phyloP scores from a whole-genome alignment of 2,888 invertebrate genomes.

The Drosophila yooni region DNA sequence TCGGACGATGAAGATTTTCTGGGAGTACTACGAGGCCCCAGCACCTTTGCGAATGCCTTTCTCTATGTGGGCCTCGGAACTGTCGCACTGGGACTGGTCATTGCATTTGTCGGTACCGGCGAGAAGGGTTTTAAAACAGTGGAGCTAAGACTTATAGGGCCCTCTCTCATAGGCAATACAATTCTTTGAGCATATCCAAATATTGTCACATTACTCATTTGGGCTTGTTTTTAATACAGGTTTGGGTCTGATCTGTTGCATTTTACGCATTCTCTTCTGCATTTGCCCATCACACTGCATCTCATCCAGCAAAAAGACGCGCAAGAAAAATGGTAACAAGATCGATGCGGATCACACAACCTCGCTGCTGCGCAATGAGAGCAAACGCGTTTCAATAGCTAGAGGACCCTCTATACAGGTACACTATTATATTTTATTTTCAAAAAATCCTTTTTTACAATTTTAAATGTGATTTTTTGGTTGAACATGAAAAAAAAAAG shows the following conservation, averaged over 20 bases:
- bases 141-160: constrained; percentile 94
- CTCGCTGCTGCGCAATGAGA: constrained; percentile 84
- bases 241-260: constrained; percentile 92
- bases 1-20: constrained; percentile 91
- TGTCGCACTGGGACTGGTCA: constrained; percentile 93
- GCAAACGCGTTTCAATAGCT: constrained; percentile 85
- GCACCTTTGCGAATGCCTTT: constrained; percentile 93
- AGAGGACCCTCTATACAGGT: constrained; percentile 83
- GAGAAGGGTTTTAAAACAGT: constrained; percentile 95
- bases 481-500: background rate
- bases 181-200: background rate
- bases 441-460: background rate
- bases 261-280: constrained; percentile 93
- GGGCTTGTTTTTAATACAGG: constrained; percentile 79
- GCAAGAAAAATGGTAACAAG: constrained; percentile 86
- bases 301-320: constrained; percentile 88
- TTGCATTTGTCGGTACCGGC: constrained; percentile 95
- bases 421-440: too few species aligned
- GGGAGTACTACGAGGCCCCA: constrained; percentile 88
- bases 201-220: background rate
- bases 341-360: constrained; percentile 85
- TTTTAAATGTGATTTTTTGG: background rate
- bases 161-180: constrained; percentile 88
- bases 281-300: constrained; percentile 92
- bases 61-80: constrained; percentile 94